Evolutionary conservation across 2,113 vertebrate genomes (phyloP), one percentile per base, ranked within the genome.

Genomic region (Electrona antarctica): DNA sequence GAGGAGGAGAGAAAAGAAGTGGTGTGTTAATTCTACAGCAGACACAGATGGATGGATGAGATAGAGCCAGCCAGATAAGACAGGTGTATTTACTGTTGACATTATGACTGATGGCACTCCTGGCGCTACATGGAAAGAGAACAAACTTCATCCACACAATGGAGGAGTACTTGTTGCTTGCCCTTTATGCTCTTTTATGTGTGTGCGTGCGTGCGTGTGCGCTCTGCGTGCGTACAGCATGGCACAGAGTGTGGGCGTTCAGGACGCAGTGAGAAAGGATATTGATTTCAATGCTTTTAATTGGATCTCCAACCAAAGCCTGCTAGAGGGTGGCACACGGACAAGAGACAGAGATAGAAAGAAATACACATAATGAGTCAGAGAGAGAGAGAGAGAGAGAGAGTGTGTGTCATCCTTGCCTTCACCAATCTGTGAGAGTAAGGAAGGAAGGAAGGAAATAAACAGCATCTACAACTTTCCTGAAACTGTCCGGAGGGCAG

Each of bases 281-380:
- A 74, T 64, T 66, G 70, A 65, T 69, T 67, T 33, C 6, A 3
- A 51, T 29, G 48, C 47, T 50, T 66, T 75, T 54, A 85, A 85
- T 71, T 76, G 72, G 76, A 55, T 52, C 58, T 65, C 67, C 60
- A 67, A 60, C 70, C 64, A 57, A 65, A 21, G 9, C 59, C 70
- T 46, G 54, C 65, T 67, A 62, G 41, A 77, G 66, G 77, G 48
- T 74, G 64, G 71, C 46, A 68, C 68, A 48, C 21, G 46, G 70
- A 60, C 62, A 55, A 74, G 28, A 58, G 14, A 76, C 41, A 59
- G 9, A 28, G 12, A 54, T 15, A 28, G 11, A 33, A 15, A 9
- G 28, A 60, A 46, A 64, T 54, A 49, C 11, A 64, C 47, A 70
- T 78, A 73, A 84, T 81, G 75, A 81, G 46, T 21, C 21, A 21